Percentiles rank a stretch among this genome's conserved stretches.
Evolutionary conservation across 2,888 invertebrate species (phyloP).

Genomic region (Diplazon laetatorius): DNA sequence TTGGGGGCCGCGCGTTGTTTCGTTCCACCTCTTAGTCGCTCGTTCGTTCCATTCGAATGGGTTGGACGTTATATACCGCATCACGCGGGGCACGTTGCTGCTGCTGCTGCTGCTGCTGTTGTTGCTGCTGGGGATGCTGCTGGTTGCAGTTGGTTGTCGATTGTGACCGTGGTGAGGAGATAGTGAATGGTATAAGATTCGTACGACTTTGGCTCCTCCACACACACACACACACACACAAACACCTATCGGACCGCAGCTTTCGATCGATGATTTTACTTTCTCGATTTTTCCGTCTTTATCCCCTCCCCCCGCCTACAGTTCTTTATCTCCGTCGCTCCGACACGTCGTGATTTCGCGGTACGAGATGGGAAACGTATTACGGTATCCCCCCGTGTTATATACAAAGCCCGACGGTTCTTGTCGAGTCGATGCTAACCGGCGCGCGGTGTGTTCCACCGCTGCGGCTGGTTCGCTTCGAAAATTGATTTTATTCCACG

Average conservation of each 20-base stretch:
- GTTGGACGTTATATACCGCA: conserved; percentile 47
- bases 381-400: not conserved
- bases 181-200: conserved; percentile 5
- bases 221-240: too few relatives aligned
- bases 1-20: conserved; percentile 50
- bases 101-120: not conserved
- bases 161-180: conserved; percentile 41
- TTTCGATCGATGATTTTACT: conserved; percentile 58
- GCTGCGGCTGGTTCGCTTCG: conserved; percentile 48
- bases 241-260: conserved; percentile 37
- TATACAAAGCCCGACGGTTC: conserved; percentile 19
- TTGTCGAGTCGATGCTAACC: conserved; percentile 48
- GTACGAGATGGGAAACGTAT: conserved; percentile 14
- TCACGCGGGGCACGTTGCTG: conserved; percentile 25
- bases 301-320: not conserved
- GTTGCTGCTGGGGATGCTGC: too few relatives aligned
- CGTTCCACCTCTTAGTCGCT: conserved; percentile 59
- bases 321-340: conserved; percentile 12
- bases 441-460: conserved; percentile 41
- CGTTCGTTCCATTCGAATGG: conserved; percentile 68
- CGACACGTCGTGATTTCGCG: conserved; percentile 15
- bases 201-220: conserved; percentile 16
- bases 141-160: too few relatives aligned
- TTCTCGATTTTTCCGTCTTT: conserved; percentile 31
- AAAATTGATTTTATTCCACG: conserved; percentile 59